Evolutionary conservation across 2,797 vertebrate genomes (phyloP).

Genomic region (Lepilemur septentrionalis): DNA sequence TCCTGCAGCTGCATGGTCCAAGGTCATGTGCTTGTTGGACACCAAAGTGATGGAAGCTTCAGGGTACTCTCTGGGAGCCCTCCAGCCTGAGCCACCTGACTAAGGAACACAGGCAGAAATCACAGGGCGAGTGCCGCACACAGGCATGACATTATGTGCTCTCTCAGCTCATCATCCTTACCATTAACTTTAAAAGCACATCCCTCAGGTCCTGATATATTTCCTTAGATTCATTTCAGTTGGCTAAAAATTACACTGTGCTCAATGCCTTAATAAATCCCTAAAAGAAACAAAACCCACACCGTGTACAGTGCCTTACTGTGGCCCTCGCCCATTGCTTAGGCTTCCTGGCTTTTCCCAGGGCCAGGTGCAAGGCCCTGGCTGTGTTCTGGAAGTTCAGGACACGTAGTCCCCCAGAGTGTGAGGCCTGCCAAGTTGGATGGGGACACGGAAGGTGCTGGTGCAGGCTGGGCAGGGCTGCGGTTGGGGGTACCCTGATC

Average conservation of each 20-base stretch:
- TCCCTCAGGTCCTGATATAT: neutral
- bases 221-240: slow-evolving; percentile 40
- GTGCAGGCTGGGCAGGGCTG: neutral
- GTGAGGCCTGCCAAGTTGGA: neutral
- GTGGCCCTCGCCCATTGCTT: neutral
- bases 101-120: neutral
- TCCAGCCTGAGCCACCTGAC: neutral
- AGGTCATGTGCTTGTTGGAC: neutral
- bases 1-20: slow-evolving; percentile 29
- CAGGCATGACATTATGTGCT: neutral
- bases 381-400: neutral
- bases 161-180: neutral
- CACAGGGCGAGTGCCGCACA: neutral
- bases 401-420: neutral
- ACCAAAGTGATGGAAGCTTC: slow-evolving; percentile 59
- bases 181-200: neutral
- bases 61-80: slow-evolving; percentile 32
- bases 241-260: slow-evolving; percentile 50
- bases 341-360: neutral
- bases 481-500: rapidly evolving
- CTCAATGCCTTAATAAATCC: slow-evolving; percentile 73
- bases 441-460: neutral
- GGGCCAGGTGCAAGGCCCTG: neutral
- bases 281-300: neutral
- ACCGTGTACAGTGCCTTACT: neutral